Evolutionary conservation across 1,140 invertebrate genomes (phyloP).

Genomic region (Polyergus mexicanus): DNA sequence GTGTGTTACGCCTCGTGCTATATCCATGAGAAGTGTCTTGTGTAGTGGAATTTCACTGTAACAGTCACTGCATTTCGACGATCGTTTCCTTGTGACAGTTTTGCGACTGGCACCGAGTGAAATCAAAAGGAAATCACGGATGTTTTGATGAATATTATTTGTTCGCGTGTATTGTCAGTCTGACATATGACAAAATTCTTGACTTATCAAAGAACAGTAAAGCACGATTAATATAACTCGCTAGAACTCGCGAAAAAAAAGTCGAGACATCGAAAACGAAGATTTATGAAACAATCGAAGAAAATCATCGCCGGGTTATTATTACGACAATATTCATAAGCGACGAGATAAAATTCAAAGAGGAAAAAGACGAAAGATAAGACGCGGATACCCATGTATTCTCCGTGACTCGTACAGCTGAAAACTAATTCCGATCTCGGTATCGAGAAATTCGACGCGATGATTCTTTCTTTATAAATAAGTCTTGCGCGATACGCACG

Average conservation of each 20-base stretch:
- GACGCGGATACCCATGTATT: not conserved
- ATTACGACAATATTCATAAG: not conserved
- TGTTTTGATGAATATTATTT: not conserved
- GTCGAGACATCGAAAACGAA: not conserved
- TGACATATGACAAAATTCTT: not conserved
- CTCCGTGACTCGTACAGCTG: not conserved
- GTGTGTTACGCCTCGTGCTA: not conserved
- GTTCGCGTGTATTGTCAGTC: not conserved
- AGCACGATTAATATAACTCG: not conserved
- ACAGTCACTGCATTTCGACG: not conserved
- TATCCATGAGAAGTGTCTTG: not conserved
- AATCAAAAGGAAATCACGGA: not conserved
- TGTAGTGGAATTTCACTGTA: not conserved
- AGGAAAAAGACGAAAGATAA: constrained; percentile 1
- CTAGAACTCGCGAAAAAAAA: not conserved
- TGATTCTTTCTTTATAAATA: not conserved
- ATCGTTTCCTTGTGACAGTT: not conserved
- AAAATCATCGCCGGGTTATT: too few relatives aligned
- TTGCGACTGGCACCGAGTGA: not conserved
- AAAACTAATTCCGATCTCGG: not conserved
- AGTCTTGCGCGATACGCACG: constrained; percentile 31
- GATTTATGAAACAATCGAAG: not conserved
- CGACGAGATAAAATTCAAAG: not conserved
- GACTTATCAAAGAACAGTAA: not conserved
- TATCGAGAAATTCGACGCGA: not conserved